Evolutionary conservation across 2,113 vertebrate genomes (phyloP).

Genomic region (Tachuris rubrigastra): DNA sequence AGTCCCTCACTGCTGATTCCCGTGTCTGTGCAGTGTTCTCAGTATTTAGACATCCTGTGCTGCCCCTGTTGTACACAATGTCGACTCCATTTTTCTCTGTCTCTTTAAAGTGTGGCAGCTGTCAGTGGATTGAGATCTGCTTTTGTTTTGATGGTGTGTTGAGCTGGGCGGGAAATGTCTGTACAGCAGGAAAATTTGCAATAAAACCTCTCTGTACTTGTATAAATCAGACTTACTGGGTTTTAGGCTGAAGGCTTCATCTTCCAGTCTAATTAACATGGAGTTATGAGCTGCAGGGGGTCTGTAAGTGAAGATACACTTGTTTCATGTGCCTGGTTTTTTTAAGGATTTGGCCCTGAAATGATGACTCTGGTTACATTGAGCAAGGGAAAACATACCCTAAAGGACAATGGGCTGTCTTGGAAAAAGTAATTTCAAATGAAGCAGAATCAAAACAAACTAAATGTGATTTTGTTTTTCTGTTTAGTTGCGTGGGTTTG

Average conservation of each 20-base stretch:
- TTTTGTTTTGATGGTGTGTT: background rate
- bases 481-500: background rate
- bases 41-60: background rate
- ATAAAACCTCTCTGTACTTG: background rate
- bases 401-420: background rate
- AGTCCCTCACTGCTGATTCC: background rate
- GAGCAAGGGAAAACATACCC: background rate
- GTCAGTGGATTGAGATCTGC: conserved; percentile 8
- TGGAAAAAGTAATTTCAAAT: conserved; percentile 34
- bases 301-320: background rate
- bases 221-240: background rate
- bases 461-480: background rate
- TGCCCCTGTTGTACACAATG: background rate
- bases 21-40: background rate
- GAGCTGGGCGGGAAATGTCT: background rate
- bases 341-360: background rate
- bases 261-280: background rate
- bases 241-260: background rate
- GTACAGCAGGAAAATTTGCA: background rate
- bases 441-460: conserved; percentile 24
- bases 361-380: background rate
- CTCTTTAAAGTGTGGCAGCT: conserved; percentile 1
- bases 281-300: background rate
- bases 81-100: background rate
- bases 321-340: background rate